These are phyloP conservation scores for Ecliptopera silaceata DNA, from an alignment of 2,888 invertebrate genomes.

Conservation along the genomic window DNA sequence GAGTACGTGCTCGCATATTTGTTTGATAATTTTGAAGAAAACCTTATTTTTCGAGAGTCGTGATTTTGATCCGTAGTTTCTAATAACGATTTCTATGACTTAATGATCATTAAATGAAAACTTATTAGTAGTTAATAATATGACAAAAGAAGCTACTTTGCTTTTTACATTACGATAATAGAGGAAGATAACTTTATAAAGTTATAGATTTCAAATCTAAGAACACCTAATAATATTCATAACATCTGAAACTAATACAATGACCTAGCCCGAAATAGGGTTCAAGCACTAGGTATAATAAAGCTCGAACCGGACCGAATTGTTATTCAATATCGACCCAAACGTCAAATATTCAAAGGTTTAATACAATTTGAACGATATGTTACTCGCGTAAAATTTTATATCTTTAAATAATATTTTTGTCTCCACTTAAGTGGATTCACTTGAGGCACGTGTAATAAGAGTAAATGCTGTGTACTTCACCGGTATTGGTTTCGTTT, in stretches of 20 bases:
- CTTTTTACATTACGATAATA: too few relatives aligned
- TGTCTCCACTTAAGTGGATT: conserved; percentile 35
- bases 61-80: too few relatives aligned
- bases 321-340: conserved; percentile 24
- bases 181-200: background rate
- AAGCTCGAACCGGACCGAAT: conserved; percentile 15
- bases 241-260: conserved; percentile 1
- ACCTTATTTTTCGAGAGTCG: too few relatives aligned
- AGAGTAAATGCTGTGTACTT: conserved; percentile 77
- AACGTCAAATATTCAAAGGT: conserved; percentile 21
- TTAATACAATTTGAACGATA: conserved; percentile 17
- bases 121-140: too few relatives aligned
- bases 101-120: too few relatives aligned
- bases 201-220: background rate
- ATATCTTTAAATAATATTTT: conserved; percentile 24
- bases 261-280: conserved; percentile 2
- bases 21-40: background rate
- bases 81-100: too few relatives aligned
- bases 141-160: too few relatives aligned
- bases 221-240: background rate
- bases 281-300: conserved; percentile 10
- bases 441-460: conserved; percentile 63
- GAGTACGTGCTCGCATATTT: background rate
- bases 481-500: conserved; percentile 77
- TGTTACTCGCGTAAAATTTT: conserved; percentile 15